Evolutionary conservation across 1,140 invertebrate genomes (phyloP).

Genomic region (Procambarus clarkii): DNA sequence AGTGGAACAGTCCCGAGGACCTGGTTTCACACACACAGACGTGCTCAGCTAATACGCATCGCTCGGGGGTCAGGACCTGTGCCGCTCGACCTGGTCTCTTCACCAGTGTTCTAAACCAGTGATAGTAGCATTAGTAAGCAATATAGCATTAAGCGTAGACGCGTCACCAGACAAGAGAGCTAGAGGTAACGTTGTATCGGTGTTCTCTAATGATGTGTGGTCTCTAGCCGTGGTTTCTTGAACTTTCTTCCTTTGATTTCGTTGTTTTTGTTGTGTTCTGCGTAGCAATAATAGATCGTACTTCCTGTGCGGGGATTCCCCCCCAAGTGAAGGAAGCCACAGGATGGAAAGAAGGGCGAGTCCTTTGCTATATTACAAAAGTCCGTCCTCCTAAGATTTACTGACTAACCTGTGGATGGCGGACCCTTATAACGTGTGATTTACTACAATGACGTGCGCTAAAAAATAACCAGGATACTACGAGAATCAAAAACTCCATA

Average conservation of each 20-base stretch:
- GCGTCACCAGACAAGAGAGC: not conserved
- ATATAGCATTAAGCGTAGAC: not conserved
- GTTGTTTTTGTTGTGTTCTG: not conserved
- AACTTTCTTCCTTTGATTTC: not conserved
- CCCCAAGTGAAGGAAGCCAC: not conserved
- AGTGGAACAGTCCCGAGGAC: no score
- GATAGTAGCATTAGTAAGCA: not conserved
- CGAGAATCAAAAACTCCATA: no score
- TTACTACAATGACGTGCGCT: no score
- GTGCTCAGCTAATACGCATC: no score
- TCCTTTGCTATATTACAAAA: not conserved
- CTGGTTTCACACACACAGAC: no score
- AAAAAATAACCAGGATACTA: no score
- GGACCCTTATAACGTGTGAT: no score
- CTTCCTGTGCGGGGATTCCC: not conserved
- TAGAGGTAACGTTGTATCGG: not conserved
- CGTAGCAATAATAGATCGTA: not conserved
- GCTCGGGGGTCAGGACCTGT: no score
- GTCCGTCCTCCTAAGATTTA: not conserved
- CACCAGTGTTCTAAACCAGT: not conserved
- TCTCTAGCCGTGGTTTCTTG: not conserved
- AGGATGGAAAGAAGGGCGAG: not conserved
- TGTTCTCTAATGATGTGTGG: not conserved
- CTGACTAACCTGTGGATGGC: not conserved
- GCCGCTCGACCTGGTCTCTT: not conserved